phyloP scores from a whole-genome alignment of 1,140 invertebrate species.

The Adelges cooleyi region DNA sequence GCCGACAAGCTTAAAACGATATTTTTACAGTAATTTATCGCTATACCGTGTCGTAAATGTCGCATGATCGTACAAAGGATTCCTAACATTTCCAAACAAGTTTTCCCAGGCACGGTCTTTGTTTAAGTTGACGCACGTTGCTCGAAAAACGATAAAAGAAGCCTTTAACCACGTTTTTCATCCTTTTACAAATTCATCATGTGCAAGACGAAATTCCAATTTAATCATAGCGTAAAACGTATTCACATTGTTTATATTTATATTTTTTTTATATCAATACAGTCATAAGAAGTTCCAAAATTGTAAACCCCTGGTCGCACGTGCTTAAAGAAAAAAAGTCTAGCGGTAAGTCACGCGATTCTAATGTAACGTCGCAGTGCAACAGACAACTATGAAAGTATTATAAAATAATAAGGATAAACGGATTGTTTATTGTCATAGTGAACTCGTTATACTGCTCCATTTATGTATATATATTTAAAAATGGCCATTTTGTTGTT shows the following conservation, averaged over 20 bases:
- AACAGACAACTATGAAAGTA: not conserved
- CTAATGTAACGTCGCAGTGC: conserved; percentile 1
- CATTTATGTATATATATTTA: too few relatives aligned
- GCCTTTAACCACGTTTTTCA: too few relatives aligned
- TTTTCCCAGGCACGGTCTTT: too few relatives aligned
- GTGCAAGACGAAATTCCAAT: too few relatives aligned
- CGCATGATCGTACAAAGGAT: conserved; percentile 17
- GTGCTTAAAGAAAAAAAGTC: not conserved
- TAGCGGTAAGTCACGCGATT: conserved; percentile 12
- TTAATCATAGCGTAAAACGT: too few relatives aligned
- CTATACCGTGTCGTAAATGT: conserved; percentile 13
- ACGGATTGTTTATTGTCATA: conserved; percentile 23
- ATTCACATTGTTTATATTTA: too few relatives aligned
- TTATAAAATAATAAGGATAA: conserved; percentile 5
- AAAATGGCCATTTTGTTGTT: too few relatives aligned
- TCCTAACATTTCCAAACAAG: conserved; percentile 11
- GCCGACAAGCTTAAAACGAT: not conserved
- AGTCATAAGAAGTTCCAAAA: too few relatives aligned
- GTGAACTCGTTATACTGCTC: conserved; percentile 19
- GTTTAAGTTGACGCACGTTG: too few relatives aligned
- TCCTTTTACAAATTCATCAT: too few relatives aligned
- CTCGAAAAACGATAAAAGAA: too few relatives aligned
- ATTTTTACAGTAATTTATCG: conserved; percentile 9
- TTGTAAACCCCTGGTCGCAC: not conserved
- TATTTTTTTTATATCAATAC: too few relatives aligned